Evolutionary conservation across 1,140 invertebrate genomes (phyloP).

Genomic region (Drosophila bipectinata): DNA sequence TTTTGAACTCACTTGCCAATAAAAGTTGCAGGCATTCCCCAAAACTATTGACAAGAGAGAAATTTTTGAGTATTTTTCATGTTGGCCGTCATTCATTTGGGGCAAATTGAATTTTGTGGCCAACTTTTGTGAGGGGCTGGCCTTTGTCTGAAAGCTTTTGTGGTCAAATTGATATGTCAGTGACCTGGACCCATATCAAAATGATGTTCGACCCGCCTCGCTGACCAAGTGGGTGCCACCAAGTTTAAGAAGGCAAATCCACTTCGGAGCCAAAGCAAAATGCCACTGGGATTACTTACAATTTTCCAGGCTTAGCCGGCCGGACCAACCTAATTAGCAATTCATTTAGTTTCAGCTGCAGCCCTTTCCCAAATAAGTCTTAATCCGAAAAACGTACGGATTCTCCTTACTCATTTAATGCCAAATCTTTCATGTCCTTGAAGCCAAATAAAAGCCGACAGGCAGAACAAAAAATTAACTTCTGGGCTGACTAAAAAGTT

Average conservation of each 20-base stretch:
- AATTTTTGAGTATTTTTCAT: slow-evolving; percentile 41
- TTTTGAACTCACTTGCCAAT: slow-evolving; percentile 40
- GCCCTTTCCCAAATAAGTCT: slow-evolving; percentile 37
- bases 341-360: slow-evolving; percentile 44
- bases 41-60: slow-evolving; percentile 40
- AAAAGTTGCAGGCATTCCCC: slow-evolving; percentile 39
- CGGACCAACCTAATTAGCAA: slow-evolving; percentile 47
- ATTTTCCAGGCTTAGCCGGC: slow-evolving; percentile 34
- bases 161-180: slow-evolving; percentile 58
- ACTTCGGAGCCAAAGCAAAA: slow-evolving; percentile 8
- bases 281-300: slow-evolving; percentile 34
- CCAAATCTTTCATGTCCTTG: slow-evolving; percentile 40
- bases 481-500: slow-evolving; percentile 51
- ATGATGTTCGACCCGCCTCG: slow-evolving; percentile 43
- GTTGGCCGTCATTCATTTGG: slow-evolving; percentile 22
- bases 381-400: slow-evolving; percentile 40
- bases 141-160: slow-evolving; percentile 50
- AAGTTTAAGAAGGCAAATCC: slow-evolving; percentile 5
- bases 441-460: slow-evolving; percentile 43
- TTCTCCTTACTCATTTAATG: slow-evolving; percentile 19
- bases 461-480: slow-evolving; percentile 47
- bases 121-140: slow-evolving; percentile 16
- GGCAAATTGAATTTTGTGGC: slow-evolving; percentile 49
- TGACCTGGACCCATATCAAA: slow-evolving; percentile 50
- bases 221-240: slow-evolving; percentile 1